A percentile compares a stretch with the other conserved stretches of the same genome.
phyloP scores from a whole-genome alignment of 2,888 invertebrate genomes.

The Polyploca ridens region DNA sequence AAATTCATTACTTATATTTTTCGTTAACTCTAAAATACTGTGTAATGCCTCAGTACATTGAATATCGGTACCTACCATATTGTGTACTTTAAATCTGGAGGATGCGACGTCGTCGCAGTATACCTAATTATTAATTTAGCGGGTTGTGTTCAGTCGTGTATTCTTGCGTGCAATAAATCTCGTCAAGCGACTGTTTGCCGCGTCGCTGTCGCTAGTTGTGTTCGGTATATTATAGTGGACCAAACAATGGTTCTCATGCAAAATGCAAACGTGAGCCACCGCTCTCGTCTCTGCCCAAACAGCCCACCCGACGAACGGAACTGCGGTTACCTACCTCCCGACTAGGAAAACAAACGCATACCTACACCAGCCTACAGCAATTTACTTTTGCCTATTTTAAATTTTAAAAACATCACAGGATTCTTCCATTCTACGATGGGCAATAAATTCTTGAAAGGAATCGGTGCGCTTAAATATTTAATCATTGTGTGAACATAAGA shows the following conservation, averaged over 20 bases:
- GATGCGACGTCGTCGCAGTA: no score
- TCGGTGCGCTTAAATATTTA: conserved; percentile 50
- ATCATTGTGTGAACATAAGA: conserved; percentile 46
- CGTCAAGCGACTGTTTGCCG: conserved; percentile 28
- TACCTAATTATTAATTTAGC: background rate
- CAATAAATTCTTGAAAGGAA: conserved; percentile 38
- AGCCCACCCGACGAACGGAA: conserved; percentile 46
- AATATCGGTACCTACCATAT: no score
- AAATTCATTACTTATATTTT: no score
- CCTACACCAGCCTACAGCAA: conserved; percentile 30
- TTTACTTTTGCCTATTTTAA: conserved; percentile 54
- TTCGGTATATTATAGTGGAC: conserved; percentile 43
- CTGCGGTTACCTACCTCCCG: conserved; percentile 49
- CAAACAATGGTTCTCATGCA: conserved; percentile 70
- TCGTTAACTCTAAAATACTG: no score
- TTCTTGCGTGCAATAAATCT: conserved; percentile 41
- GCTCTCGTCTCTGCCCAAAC: conserved; percentile 41
- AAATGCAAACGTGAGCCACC: conserved; percentile 64
- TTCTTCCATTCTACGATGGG: conserved; percentile 32
- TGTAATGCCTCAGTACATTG: no score
- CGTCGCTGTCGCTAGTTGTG: conserved; percentile 38
- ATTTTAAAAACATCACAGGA: conserved; percentile 43
- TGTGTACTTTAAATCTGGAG: no score
- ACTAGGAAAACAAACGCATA: conserved; percentile 54
- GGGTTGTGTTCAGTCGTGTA: background rate